phyloP scores from a whole-genome alignment of 2,888 invertebrate genomes.

The Abscondita cerata region DNA sequence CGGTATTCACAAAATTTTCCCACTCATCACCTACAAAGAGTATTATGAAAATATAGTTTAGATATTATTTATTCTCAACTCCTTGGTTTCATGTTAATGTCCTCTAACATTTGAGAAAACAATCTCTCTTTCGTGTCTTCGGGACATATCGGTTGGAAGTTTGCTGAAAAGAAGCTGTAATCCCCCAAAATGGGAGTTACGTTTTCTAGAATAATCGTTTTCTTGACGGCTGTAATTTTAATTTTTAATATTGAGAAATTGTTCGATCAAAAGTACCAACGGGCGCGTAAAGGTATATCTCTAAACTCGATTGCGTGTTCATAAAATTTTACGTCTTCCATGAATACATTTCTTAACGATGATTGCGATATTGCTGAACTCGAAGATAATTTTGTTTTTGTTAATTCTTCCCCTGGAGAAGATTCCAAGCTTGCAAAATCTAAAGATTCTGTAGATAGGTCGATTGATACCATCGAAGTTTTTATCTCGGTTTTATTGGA shows the following conservation, averaged over 20 bases:
- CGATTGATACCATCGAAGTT: too few relatives aligned
- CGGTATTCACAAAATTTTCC: slow-evolving; percentile 44
- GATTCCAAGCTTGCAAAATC: too few relatives aligned
- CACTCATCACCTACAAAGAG: slow-evolving; percentile 43
- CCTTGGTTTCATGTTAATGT: background rate
- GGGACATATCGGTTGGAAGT: slow-evolving; percentile 36
- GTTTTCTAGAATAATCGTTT: slow-evolving; percentile 55
- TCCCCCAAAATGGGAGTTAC: slow-evolving; percentile 50
- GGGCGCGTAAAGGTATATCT: slow-evolving; percentile 42
- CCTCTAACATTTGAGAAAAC: background rate
- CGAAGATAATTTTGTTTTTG: background rate
- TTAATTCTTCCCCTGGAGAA: background rate
- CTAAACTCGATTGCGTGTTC: slow-evolving; percentile 39
- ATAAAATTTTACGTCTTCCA: slow-evolving; percentile 31
- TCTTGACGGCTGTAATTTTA: slow-evolving; percentile 38
- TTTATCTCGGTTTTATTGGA: background rate
- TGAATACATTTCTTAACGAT: slow-evolving; percentile 20
- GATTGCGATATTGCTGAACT: background rate
- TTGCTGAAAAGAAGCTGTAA: slow-evolving; percentile 45
- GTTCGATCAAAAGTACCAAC: slow-evolving; percentile 34
- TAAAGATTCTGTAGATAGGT: too few relatives aligned
- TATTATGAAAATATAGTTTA: too few relatives aligned
- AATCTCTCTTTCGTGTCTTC: background rate
- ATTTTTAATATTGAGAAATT: background rate
- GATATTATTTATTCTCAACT: too few relatives aligned